Conservation (phyloP, 2,888 invertebrate species). For the Cantharis rustica region DNA sequence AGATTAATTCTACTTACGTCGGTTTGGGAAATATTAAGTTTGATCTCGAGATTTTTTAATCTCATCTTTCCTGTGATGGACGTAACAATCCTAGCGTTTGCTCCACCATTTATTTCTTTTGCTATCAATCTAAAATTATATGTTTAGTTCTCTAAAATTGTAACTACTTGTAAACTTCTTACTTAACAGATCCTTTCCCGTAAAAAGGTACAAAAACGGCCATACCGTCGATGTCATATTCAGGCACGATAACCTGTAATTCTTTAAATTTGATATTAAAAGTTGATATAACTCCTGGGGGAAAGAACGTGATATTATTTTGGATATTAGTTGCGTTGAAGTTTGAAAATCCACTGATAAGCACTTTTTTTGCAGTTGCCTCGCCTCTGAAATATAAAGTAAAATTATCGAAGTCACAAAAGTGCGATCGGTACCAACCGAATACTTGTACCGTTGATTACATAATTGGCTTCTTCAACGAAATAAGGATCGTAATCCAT, state of each 20-base stretch:
- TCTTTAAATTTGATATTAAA: slow-evolving; percentile 2
- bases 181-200: slow-evolving; percentile 11
- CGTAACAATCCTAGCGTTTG: not conserved
- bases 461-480: not conserved
- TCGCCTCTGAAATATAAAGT: not conserved
- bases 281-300: not conserved
- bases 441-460: not conserved
- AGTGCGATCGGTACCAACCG: not conserved
- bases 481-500: not conserved
- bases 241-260: not conserved
- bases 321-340: not conserved
- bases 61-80: not conserved
- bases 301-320: not conserved
- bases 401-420: not conserved
- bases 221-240: not conserved
- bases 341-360: slow-evolving; percentile 7
- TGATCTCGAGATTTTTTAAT: not conserved
- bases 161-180: not conserved
- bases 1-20: not conserved
- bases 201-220: slow-evolving; percentile 11
- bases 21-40: not conserved
- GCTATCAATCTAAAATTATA: not conserved
- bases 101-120: not conserved
- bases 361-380: not conserved
- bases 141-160: not conserved